phyloP scores from a whole-genome alignment of 2,888 invertebrate species.

The Trichogramma dendrolimi region DNA sequence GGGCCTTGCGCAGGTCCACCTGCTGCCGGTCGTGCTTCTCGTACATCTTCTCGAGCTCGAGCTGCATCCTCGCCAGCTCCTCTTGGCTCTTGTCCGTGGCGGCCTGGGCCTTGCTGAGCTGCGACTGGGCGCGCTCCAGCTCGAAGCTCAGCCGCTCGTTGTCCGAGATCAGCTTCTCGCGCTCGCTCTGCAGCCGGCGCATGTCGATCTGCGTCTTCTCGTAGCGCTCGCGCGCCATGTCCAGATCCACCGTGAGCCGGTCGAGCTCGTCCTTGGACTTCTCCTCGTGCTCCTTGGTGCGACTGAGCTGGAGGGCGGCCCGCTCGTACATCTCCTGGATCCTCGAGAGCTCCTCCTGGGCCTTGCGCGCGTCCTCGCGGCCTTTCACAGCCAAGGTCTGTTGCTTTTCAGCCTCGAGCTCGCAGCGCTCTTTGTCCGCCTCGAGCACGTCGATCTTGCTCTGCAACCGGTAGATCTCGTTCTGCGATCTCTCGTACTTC shows the following conservation, averaged over 20 bases:
- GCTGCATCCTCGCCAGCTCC: conserved; percentile 78
- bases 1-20: conserved; percentile 75
- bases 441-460: conserved; percentile 83
- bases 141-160: conserved; percentile 81
- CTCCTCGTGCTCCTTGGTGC: conserved; percentile 86
- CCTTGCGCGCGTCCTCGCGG: conserved; percentile 79
- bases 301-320: conserved; percentile 75
- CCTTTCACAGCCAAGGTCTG: conserved; percentile 74
- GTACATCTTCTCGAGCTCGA: conserved; percentile 85
- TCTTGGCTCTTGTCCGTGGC: conserved; percentile 86
- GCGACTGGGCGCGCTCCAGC: conserved; percentile 80
- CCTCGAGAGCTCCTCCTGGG: conserved; percentile 80
- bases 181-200: conserved; percentile 75
- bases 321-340: conserved; percentile 87
- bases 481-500: conserved; percentile 88
- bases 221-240: conserved; percentile 82
- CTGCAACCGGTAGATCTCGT: conserved; percentile 83
- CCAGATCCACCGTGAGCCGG: conserved; percentile 72
- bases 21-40: conserved; percentile 86
- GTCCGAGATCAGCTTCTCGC: conserved; percentile 81
- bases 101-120: conserved; percentile 78
- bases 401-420: conserved; percentile 82
- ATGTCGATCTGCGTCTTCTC: conserved; percentile 84
- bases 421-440: conserved; percentile 80
- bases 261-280: conserved; percentile 83